Evolutionary conservation across 2,888 invertebrate genomes (phyloP).

Genomic region (Meloe dianella): DNA sequence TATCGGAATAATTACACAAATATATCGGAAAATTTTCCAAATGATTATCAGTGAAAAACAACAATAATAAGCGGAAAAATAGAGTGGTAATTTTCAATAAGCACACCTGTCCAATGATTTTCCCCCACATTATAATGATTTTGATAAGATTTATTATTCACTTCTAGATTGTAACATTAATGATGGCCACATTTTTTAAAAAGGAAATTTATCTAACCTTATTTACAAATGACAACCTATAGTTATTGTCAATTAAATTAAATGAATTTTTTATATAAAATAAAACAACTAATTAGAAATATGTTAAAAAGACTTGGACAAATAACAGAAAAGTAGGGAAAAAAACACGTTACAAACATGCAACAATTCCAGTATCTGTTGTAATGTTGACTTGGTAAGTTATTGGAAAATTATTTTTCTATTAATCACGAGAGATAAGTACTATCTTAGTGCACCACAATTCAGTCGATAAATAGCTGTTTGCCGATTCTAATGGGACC

Average conservation of each 20-base stretch:
- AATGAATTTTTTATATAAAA: neutral
- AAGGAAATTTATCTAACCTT: neutral
- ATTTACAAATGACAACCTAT: neutral
- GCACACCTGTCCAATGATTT: neutral
- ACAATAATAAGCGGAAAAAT: neutral
- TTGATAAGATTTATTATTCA: constrained; percentile 29
- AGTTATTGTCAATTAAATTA: neutral
- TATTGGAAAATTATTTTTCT: too few species aligned
- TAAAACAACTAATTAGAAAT: too few species aligned
- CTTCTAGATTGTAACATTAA: constrained; percentile 4
- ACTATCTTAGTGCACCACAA: too few species aligned
- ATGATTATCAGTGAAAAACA: constrained; percentile 9
- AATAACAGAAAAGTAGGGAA: neutral
- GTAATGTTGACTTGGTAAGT: neutral
- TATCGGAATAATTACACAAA: neutral
- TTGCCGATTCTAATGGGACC: too few species aligned
- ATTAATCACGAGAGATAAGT: too few species aligned
- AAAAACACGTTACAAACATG: neutral
- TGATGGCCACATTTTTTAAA: neutral
- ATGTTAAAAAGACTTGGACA: neutral
- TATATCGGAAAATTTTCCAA: neutral
- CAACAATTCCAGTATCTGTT: neutral
- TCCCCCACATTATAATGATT: constrained; percentile 23
- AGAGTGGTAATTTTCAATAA: neutral
- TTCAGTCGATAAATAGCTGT: too few species aligned